Base-by-base conservation (phyloP, 92 coral and sea anemone species). In the Diadumene lineata region DNA sequence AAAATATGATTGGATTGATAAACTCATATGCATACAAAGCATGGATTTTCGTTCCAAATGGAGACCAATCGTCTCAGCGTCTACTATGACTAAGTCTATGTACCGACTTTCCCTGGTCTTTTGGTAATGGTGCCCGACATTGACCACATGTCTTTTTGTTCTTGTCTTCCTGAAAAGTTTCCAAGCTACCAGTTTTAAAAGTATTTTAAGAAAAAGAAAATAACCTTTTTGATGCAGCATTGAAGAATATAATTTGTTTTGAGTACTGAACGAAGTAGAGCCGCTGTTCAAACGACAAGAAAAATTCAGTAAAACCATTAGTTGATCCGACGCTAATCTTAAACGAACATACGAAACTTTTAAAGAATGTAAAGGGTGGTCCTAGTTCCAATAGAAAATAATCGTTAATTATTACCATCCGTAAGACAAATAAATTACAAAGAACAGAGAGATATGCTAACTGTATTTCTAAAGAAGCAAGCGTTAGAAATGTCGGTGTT, bases 281-380 rank as follows among this genome's bases (percentile, higher is more conserved):
- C 17, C 58, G 24, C 3, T 53, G 58, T 53, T 21, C 58, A 53
- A 53, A 53, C 21, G 3, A 53, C 58, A 16, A 2, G n/a, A 21
- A 58, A 22, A 22, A 58, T 58, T 58, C 64, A 58, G 21, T 53
- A 53, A 53, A 9, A 9, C 60, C 60, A 3, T 15, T 58, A 58
- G 15, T 55, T 58, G 64, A 22, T 53, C 30, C 26, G 22, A 58
- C 26, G 64, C 31, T 58, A 58, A 58, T 64, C 44, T 64, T 64
- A 38, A 2, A 46, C 48, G 69, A 18, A 30, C 19, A 64, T 30
- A 64, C 69, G 43, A 32, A 64, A 33, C 43, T 30, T 30, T 1
- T 6, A 30, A 30, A 33, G 43, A 31, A 30, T 64, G n/a, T 29
- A 29, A 30, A 3, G 69, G 43, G 69, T 64, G 48, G 43, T 26